These are phyloP conservation scores for Caloenas nicobarica DNA, from an alignment of 2,113 vertebrate species.

Conservation along the genomic window DNA sequence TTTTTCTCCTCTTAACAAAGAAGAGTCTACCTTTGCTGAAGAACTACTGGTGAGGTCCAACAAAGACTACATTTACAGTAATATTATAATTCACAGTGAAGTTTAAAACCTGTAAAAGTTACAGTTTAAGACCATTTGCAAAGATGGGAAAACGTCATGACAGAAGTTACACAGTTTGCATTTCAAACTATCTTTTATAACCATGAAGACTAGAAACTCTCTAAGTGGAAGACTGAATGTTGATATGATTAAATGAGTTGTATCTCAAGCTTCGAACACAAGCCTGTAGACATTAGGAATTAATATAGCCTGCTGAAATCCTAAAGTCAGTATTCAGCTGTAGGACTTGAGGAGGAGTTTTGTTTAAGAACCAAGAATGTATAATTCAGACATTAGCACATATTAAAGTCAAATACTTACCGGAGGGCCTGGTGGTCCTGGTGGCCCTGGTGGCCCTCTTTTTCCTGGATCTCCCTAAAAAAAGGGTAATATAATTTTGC, in stretches of 20 bases:
- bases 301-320: not conserved
- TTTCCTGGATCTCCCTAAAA: conserved; percentile 89
- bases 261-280: not conserved
- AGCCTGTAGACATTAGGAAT: not conserved
- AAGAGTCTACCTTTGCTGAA: not conserved
- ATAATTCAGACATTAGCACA: not conserved
- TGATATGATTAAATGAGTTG: not conserved
- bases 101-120: not conserved
- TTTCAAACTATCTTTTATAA: not conserved
- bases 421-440: conserved; percentile 84
- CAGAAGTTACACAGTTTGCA: not conserved
- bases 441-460: conserved; percentile 89
- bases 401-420: conserved; percentile 76
- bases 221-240: not conserved
- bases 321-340: not conserved
- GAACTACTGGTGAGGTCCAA: not conserved
- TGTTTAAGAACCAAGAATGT: not conserved
- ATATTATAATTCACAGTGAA: not conserved
- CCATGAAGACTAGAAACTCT: not conserved
- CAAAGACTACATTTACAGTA: not conserved
- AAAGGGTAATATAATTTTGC: not conserved
- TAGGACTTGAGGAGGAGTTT: not conserved
- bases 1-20: not conserved
- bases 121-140: not conserved
- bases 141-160: not conserved